phyloP scores from a whole-genome alignment of 2,888 invertebrate genomes.

The Drosophila helvetica region DNA sequence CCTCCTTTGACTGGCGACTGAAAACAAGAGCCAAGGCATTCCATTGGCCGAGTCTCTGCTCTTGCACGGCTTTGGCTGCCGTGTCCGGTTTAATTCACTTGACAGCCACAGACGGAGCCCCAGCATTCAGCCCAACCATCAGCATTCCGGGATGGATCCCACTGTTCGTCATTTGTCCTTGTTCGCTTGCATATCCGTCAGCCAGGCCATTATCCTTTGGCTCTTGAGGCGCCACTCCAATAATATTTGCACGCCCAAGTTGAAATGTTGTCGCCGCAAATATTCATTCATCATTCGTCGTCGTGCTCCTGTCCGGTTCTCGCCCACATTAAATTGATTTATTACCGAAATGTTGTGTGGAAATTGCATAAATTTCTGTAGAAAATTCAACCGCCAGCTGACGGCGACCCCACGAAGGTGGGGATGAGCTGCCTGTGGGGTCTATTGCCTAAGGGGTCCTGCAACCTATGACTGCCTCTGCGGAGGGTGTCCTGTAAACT shows the following conservation, averaged over 20 bases:
- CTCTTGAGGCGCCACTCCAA: constrained; percentile 43
- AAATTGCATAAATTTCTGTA: constrained; percentile 62
- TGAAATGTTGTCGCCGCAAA: constrained; percentile 67
- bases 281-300: constrained; percentile 67
- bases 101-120: background rate
- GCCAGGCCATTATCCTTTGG: constrained; percentile 54
- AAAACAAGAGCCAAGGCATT: constrained; percentile 7
- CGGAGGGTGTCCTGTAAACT: constrained; percentile 12
- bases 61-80: background rate
- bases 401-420: constrained; percentile 12
- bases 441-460: background rate
- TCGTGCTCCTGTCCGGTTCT: constrained; percentile 17
- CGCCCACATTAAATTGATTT: constrained; percentile 63
- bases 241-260: constrained; percentile 69
- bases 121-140: background rate
- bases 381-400: constrained; percentile 38
- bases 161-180: constrained; percentile 14
- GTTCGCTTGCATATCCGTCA: constrained; percentile 51
- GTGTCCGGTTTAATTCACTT: constrained; percentile 11
- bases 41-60: background rate
- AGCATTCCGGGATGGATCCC: background rate
- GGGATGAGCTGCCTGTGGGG: background rate
- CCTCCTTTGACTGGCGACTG: constrained; percentile 12
- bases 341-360: constrained; percentile 48
- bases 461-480: background rate